Evolutionary conservation across 2,888 invertebrate species (phyloP), one percentile per base, ranked within the genome.

Genomic region (Drosophila kuntzei): DNA sequence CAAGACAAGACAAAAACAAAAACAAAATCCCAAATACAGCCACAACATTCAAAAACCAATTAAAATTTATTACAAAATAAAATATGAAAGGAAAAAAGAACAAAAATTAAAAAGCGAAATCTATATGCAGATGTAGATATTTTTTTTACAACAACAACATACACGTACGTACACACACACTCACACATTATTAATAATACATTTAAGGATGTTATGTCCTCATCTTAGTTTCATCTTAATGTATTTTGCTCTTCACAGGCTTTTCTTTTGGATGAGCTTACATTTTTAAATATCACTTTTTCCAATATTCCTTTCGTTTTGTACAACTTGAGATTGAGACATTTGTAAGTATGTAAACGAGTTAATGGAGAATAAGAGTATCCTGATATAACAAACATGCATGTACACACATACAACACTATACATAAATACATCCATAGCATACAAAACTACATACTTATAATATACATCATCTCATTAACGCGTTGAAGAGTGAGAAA

Each of bases 21-120:
- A 55, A 16, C 34, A 57, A 3, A 11, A 63, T 47, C n/a, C n/a
- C n/a, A 53, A 53, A 50, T 22, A 39, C 73, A 78, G 68, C 68
- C 79, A 78, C 76, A 75, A 70, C 71, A 76, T 71, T 80, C 59
- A 71, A 79, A 62, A 75, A 79, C 68, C 70, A 73, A 79, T 79
- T 79, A 71, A 76, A 67, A 69, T 80, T 73, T 73, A 76, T 68
- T 63, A 68, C 66, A 76, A 71, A 68, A 67, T 65, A 72, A 73
- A 80, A 80, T 72, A 72, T 63, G 71, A 71, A 68, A 75, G 55
- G 74, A 29, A 72, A 84, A 69, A 50, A 75, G 66, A 60, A 20
- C 46, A 50, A 46, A 27, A 65, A 58, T 34, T 61, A 65, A 66
- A 59, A 47, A 49, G 67, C 60, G 60, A 60, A 54, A 57, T 78